Evolutionary conservation across 2,797 vertebrate species (phyloP), one percentile per base, ranked within the genome.

Genomic region (Tapirus indicus): DNA sequence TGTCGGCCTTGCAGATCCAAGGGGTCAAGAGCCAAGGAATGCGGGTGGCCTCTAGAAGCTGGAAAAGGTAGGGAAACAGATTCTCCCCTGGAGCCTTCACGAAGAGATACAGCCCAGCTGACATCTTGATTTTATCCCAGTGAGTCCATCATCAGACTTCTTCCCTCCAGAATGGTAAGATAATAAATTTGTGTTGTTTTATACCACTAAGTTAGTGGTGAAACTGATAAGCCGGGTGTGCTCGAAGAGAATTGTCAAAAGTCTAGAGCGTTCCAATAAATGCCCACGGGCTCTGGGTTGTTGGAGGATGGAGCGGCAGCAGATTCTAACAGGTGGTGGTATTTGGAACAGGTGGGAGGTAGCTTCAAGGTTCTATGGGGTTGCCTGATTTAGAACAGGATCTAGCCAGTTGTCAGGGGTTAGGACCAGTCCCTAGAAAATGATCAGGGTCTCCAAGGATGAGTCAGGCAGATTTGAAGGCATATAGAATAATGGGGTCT

Each of bases 311-410:
- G 41, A 20, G 27, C 6, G 52, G 25, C 35, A 14, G 32, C 5
- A 35, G 9, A 17, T 41, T 56, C 23, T 49, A 58, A 41, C 10
- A 54, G 41, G n/a, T 17, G 47, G 5, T 35, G 7, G 10, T 64
- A 12, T 32, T 84, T 47, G 27, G 29, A 80, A 66, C 32, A 62
- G 47, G 13, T 62, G 9, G 12, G 38, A 9, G 3, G 41, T 1
- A 9, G 38, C 52, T 66, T 75, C 75, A 35, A 32, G 72, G 64
- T 75, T 41, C 11, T 5, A 23, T 49, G 52, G 27, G n/a, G 23
- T 20, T 77, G 75, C 69, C 18, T 60, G n/a, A 47, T 78, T 88
- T 54, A 47, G 91, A 86, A 92, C 10, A 72, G 20, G 52, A 84
- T 7, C 12, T 44, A 58, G 44, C 23, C 64, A 16, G 14, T 25